Evolutionary conservation across 2,797 vertebrate species (phyloP), one percentile per base, ranked within the genome.

Genomic region (Rhadinocentrus ornatus): DNA sequence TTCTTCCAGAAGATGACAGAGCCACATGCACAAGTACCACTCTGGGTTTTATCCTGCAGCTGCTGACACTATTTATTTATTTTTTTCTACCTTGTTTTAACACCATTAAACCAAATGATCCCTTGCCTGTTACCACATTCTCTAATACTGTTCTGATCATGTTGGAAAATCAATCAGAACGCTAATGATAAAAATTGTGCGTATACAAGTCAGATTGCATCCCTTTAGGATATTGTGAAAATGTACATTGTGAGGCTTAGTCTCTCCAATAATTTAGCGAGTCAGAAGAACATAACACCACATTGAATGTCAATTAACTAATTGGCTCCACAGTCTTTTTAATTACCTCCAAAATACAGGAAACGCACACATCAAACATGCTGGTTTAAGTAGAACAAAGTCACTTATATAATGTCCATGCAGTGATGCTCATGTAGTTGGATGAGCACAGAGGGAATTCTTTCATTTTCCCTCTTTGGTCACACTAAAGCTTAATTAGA

Each of bases 401-500:
- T 69, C 54, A 61, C 61, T 88, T 62, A 35, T 62, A 61, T 82
- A 68, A 86, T 89, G 83, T 83, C 72, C 69, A 66, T 77, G 78
- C 81, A 85, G 73, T 82, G 85, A 79, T 66, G 81, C 75, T 85
- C 71, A 58, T 89, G 86, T 89, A 81, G 84, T 84, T 80, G 66
- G 88, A 89, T 73, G 85, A 90, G 85, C 81, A 58, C 68, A 71
- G 64, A 70, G 82, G 87, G 86, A 88, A 78, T 90, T 88, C 66
- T 89, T 90, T 87, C 53, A 85, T 86, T 81, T 80, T 66, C 61
- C 60, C 46, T 82, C 74, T 89, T 82, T 90, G 92, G 89, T 91
- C 88, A 91, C 89, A 89, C 78, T 69, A 73, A 44, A 66, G 66
- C 75, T 91, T 92, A 91, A 94, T 93, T 89, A 83, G 72, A 80